Conservation (phyloP, 2,888 invertebrate species). For the Cantharis rustica region DNA sequence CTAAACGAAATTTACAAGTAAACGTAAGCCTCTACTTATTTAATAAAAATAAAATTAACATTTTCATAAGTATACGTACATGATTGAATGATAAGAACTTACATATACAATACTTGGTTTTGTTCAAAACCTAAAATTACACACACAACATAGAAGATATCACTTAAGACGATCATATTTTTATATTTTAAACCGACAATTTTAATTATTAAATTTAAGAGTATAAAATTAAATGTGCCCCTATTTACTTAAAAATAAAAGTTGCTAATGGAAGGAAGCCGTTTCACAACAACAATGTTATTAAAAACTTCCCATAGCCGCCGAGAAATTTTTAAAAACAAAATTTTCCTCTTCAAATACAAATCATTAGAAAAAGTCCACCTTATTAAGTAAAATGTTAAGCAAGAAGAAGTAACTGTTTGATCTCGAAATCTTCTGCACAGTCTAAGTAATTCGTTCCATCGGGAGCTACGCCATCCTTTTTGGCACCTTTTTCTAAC, state of each 20-base stretch:
- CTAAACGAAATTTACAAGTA: not conserved
- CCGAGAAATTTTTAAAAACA: not conserved
- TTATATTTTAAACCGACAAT: slow-evolving; percentile 3
- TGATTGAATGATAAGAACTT: not conserved
- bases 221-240: slow-evolving; percentile 20
- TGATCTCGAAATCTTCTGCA: slow-evolving; percentile 91
- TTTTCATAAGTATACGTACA: not conserved
- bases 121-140: slow-evolving; percentile 19
- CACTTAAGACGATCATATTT: slow-evolving; percentile 13
- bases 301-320: not conserved
- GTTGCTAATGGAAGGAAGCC: slow-evolving; percentile 23
- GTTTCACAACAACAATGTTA: slow-evolving; percentile 11
- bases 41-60: not conserved
- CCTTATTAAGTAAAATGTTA: slow-evolving; percentile 16
- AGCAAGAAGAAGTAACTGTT: slow-evolving; percentile 64
- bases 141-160: slow-evolving; percentile 23
- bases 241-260: slow-evolving; percentile 12
- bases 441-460: slow-evolving; percentile 86
- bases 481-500: slow-evolving; percentile 83
- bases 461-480: slow-evolving; percentile 83
- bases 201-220: slow-evolving; percentile 1
- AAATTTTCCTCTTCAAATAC: slow-evolving; percentile 2
- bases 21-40: not conserved
- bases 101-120: slow-evolving; percentile 11
- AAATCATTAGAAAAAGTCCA: slow-evolving; percentile 1